Evolutionary conservation across 2,113 vertebrate genomes (phyloP).

Genomic region (Archocentrus centrarchus): DNA sequence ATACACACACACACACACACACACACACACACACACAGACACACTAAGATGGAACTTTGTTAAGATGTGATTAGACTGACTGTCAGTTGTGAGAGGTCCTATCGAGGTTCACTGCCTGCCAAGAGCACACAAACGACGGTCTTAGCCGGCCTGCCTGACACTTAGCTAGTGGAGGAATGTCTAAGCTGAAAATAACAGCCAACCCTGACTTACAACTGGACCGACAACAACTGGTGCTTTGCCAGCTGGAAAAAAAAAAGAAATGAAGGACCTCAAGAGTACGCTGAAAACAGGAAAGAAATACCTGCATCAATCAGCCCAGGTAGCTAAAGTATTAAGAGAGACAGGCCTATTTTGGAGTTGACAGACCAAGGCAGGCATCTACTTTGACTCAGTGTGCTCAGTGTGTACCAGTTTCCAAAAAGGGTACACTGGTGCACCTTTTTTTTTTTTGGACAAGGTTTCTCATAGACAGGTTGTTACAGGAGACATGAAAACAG

Average conservation of each 20-base stretch:
- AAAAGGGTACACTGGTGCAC: background rate
- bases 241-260: slow-evolving; percentile 34
- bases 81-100: slow-evolving; percentile 72
- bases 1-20: slow-evolving; percentile 20
- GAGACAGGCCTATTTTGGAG: slow-evolving; percentile 68
- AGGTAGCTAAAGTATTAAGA: slow-evolving; percentile 50
- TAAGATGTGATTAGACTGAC: slow-evolving; percentile 77
- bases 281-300: slow-evolving; percentile 64
- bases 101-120: slow-evolving; percentile 66
- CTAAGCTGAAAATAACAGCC: slow-evolving; percentile 59
- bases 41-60: slow-evolving; percentile 56
- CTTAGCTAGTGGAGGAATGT: slow-evolving; percentile 51
- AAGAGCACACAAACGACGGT: slow-evolving; percentile 55
- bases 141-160: slow-evolving; percentile 56
- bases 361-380: slow-evolving; percentile 58
- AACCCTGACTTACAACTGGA: slow-evolving; percentile 55
- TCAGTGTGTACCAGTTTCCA: slow-evolving; percentile 25
- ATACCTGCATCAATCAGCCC: slow-evolving; percentile 69
- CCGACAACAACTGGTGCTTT: slow-evolving; percentile 31
- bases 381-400: slow-evolving; percentile 47
- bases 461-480: background rate
- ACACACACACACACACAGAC: slow-evolving; percentile 17
- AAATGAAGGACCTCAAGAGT: slow-evolving; percentile 17
- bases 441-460: slow-evolving; percentile 5
- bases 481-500: slow-evolving; percentile 11